phyloP scores from a whole-genome alignment of 1,140 invertebrate genomes.

The Drosophila chauvacae region DNA sequence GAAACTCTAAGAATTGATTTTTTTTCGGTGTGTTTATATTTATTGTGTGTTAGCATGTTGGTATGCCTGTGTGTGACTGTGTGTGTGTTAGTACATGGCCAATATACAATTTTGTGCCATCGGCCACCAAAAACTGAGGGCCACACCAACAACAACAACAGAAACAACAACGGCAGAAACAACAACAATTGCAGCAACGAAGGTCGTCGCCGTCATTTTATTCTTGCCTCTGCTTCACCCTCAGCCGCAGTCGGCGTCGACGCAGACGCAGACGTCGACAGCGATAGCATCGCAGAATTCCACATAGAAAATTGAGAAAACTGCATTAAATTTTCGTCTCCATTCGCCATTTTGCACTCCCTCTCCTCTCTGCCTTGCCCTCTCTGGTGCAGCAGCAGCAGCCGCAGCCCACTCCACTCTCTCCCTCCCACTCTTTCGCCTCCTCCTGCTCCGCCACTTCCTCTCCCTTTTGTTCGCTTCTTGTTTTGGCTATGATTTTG shows the following conservation, averaged over 20 bases:
- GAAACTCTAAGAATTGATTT: neutral
- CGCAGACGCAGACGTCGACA: constrained; percentile 24
- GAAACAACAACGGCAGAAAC: constrained; percentile 9
- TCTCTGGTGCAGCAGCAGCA: constrained; percentile 39
- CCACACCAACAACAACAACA: constrained; percentile 26
- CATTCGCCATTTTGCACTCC: constrained; percentile 12
- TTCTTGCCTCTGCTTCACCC: constrained; percentile 32
- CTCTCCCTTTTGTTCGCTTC: constrained; percentile 29
- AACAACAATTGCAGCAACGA: constrained; percentile 58
- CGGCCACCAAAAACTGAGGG: constrained; percentile 48
- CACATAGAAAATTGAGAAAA: constrained; percentile 78
- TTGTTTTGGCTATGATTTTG: constrained; percentile 47
- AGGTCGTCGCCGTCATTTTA: constrained; percentile 62
- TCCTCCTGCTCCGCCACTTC: neutral
- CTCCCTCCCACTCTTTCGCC: constrained; percentile 7
- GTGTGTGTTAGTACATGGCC: constrained; percentile 35
- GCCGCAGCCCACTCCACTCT: constrained; percentile 31
- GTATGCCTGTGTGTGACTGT: neutral
- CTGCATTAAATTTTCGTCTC: constrained; percentile 76
- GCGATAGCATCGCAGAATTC: constrained; percentile 51
- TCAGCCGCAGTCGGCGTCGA: constrained; percentile 12
- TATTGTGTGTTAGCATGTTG: constrained; percentile 8
- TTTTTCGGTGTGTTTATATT: constrained; percentile 18
- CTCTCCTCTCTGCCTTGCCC: neutral
- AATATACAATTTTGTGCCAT: constrained; percentile 51